phyloP scores from a whole-genome alignment of 2,888 invertebrate genomes.

The Phanerotoma sp. region DNA sequence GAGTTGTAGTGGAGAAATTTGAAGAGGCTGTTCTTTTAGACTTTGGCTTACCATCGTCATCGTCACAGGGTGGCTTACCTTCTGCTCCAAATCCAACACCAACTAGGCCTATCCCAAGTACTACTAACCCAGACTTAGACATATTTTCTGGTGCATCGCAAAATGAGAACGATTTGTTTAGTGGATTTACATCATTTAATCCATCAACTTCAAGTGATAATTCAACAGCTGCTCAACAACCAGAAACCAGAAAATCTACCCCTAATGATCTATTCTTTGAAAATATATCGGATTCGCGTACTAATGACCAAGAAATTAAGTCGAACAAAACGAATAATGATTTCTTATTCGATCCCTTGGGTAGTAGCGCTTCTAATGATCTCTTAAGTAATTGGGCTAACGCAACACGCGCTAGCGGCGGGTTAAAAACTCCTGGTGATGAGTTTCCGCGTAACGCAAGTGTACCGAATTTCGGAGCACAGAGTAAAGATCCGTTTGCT shows the following conservation, averaged over 20 bases:
- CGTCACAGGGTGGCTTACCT: conserved; percentile 17
- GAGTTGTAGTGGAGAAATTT: conserved; percentile 10
- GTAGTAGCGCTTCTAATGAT: conserved; percentile 55
- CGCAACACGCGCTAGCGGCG: conserved; percentile 30
- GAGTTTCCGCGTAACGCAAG: conserved; percentile 58
- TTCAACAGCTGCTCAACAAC: too few species aligned
- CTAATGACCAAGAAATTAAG: conserved; percentile 37
- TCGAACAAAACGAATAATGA: conserved; percentile 31
- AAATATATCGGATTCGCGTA: conserved; percentile 27
- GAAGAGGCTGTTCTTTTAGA: conserved; percentile 55
- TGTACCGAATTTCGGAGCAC: conserved; percentile 61
- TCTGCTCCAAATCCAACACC: conserved; percentile 27
- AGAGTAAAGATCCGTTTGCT: conserved; percentile 70
- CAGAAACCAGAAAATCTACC: conserved; percentile 5
- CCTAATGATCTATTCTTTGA: conserved; percentile 9
- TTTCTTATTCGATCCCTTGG: conserved; percentile 49
- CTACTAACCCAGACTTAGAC: conserved; percentile 44
- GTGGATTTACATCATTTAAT: conserved; percentile 47
- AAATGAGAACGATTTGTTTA: conserved; percentile 48
- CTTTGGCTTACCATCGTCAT: conserved; percentile 44
- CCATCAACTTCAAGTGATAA: conserved; percentile 35
- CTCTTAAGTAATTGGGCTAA: conserved; percentile 60
- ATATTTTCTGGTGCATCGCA: conserved; percentile 49
- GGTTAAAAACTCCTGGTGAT: conserved; percentile 36
- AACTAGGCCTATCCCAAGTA: conserved; percentile 34